Evolutionary conservation across 2,113 vertebrate species (phyloP).

Genomic region (Tragelaphus buxtoni): DNA sequence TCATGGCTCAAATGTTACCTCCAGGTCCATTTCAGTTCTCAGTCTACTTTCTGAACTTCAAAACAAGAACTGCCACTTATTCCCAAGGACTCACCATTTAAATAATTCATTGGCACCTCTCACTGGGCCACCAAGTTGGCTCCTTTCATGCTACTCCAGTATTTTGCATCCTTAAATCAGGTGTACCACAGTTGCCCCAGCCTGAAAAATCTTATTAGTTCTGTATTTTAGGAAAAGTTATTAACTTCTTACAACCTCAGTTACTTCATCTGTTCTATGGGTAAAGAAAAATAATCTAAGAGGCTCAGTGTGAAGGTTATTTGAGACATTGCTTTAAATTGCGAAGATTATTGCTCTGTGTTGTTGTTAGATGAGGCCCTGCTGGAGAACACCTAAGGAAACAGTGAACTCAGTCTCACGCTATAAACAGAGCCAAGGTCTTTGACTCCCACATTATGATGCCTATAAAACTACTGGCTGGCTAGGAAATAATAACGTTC

Average conservation of each 20-base stretch:
- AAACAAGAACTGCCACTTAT: background rate
- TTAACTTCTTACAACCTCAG: conserved; percentile 28
- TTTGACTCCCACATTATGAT: conserved; percentile 22
- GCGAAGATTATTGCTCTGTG: background rate
- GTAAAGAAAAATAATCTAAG: background rate
- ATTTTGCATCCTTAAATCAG: background rate
- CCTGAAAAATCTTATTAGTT: background rate
- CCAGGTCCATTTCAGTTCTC: conserved; percentile 1
- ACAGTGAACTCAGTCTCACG: background rate
- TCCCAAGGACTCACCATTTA: background rate
- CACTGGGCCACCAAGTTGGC: background rate
- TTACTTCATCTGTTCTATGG: conserved; percentile 40
- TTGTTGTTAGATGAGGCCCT: background rate
- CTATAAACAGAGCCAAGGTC: background rate
- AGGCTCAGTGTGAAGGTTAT: background rate
- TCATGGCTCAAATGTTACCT: background rate
- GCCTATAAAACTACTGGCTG: conserved; percentile 28
- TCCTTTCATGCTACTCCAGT: background rate
- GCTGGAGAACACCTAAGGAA: conserved; percentile 21
- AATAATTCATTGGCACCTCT: background rate
- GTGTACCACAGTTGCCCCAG: background rate
- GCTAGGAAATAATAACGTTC: conserved; percentile 10
- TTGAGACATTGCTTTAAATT: conserved; percentile 1
- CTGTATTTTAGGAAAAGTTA: background rate
- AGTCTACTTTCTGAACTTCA: background rate